phyloP scores from a whole-genome alignment of 2,888 invertebrate species.

The Drosophila recens region DNA sequence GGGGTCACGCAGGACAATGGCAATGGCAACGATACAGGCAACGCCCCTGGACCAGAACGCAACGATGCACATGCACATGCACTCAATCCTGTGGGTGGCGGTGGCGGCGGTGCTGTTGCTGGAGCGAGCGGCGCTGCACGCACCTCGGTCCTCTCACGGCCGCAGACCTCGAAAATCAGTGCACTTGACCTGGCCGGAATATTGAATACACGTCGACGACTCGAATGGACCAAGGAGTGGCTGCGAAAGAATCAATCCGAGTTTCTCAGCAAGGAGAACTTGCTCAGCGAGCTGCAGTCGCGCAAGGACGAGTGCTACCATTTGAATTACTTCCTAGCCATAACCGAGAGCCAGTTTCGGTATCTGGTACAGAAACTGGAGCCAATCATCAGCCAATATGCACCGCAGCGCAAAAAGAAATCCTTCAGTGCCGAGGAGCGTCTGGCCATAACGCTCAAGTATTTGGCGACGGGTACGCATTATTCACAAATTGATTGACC shows the following conservation, averaged over 20 bases:
- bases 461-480: slow-evolving; percentile 84
- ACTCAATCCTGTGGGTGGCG: slow-evolving; percentile 33
- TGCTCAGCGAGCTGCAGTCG: slow-evolving; percentile 82
- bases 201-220: slow-evolving; percentile 80
- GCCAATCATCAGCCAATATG: slow-evolving; percentile 83
- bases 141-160: slow-evolving; percentile 66
- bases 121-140: slow-evolving; percentile 68
- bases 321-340: slow-evolving; percentile 84
- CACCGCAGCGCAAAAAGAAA: slow-evolving; percentile 84
- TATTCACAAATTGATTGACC: slow-evolving; percentile 8
- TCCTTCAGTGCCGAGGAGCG: slow-evolving; percentile 84
- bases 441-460: slow-evolving; percentile 84
- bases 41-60: slow-evolving; percentile 64
- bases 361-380: slow-evolving; percentile 82
- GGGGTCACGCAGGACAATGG: slow-evolving; percentile 76
- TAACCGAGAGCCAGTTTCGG: slow-evolving; percentile 84
- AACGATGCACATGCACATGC: slow-evolving; percentile 41
- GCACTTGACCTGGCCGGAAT: slow-evolving; percentile 82
- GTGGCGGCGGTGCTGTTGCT: slow-evolving; percentile 14
- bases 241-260: slow-evolving; percentile 83
- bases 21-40: slow-evolving; percentile 49
- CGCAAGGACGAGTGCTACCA: slow-evolving; percentile 83
- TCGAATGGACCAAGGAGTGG: slow-evolving; percentile 84
- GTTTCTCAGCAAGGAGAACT: slow-evolving; percentile 83
- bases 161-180: slow-evolving; percentile 76